Conservation (phyloP, 2,888 invertebrate genomes). For the Andrena marginata region DNA sequence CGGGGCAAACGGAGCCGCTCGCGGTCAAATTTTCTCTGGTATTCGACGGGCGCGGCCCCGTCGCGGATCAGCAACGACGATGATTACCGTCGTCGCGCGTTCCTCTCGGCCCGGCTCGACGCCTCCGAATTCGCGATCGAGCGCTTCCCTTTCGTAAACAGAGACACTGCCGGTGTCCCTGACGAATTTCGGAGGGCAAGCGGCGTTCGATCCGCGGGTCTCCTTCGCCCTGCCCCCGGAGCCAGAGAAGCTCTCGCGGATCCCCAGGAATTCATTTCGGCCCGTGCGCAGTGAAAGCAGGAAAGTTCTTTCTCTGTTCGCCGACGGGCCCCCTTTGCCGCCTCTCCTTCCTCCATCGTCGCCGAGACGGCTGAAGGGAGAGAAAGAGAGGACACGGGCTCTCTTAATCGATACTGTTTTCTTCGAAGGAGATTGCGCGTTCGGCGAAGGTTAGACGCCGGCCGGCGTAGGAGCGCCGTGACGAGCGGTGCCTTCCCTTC, state of each 20-base stretch:
- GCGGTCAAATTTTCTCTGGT: constrained; percentile 57
- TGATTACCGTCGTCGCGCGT: constrained; percentile 3
- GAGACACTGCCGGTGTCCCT: background rate
- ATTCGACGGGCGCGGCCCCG: constrained; percentile 46
- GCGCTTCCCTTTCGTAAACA: background rate
- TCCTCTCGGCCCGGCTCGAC: background rate
- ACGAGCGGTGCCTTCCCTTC: constrained; percentile 46
- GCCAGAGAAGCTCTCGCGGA: constrained; percentile 41
- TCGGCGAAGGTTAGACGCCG: constrained; percentile 66
- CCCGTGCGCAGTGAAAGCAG: constrained; percentile 56
- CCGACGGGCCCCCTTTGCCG: constrained; percentile 19
- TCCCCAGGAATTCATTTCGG: constrained; percentile 45
- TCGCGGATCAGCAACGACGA: constrained; percentile 41
- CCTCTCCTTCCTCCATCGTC: constrained; percentile 34
- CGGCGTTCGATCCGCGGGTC: constrained; percentile 19
- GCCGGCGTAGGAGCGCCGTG: constrained; percentile 51
- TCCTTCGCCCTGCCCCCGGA: background rate
- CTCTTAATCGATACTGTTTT: constrained; percentile 77
- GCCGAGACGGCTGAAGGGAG: constrained; percentile 34
- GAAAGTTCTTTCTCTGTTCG: constrained; percentile 58
- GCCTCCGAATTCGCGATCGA: background rate
- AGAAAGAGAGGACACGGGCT: constrained; percentile 40
- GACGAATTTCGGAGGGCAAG: constrained; percentile 24
- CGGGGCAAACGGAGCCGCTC: constrained; percentile 38
- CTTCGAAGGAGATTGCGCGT: constrained; percentile 76